Base-by-base conservation (phyloP, 2,113 vertebrate genomes). In the Synchiropus splendidus region DNA sequence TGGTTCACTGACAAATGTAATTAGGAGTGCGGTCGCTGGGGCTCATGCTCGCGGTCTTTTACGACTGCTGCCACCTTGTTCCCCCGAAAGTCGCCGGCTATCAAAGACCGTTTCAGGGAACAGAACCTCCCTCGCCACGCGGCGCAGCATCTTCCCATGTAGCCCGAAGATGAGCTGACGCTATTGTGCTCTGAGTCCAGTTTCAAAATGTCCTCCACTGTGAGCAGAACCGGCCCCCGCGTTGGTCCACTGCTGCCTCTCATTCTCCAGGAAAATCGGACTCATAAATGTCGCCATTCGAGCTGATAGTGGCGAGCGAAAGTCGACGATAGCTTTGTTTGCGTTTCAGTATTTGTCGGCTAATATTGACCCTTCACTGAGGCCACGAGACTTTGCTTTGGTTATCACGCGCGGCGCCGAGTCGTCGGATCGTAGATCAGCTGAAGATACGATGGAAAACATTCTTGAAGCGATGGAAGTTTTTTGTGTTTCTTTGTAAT, bases 1-100 rank as follows among this genome's bases (percentile, higher is more conserved):
- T 56, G 72, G 62, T 79, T 72, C 70, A 70, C 51, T 63, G 54
- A 59, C 58, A 42, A 50, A 56, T 30, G 32, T 57, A 78, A 80
- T 77, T 74, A 71, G 43, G 61, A 66, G 55, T 72, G 67, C 36
- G 66, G 67, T 73, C 41, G 38, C 45, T 61, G 15, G 56, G 57
- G 48, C 35, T 33, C 12, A 14, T 15, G 17, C 5, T 45, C 54
- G 52, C 51, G 45, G 40, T 73, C 39, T 65, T 43, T 38, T 58
- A 60, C 43, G 48, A 12, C 42, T 39, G 39, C 41, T 49, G 36
- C 18, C 36, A 45, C 51, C 56, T 54, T 39, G 39, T 55, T 42
- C 34, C 38, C 36, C 48, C 21, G 12, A 10, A n/a, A 12, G 31
- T 52, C 18, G 17, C 36, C 44, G 31, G 2, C 16, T 16, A 16